These are phyloP conservation scores for Coracopsis vasa DNA, from an alignment of 2,113 vertebrate species.

Conservation along the genomic window DNA sequence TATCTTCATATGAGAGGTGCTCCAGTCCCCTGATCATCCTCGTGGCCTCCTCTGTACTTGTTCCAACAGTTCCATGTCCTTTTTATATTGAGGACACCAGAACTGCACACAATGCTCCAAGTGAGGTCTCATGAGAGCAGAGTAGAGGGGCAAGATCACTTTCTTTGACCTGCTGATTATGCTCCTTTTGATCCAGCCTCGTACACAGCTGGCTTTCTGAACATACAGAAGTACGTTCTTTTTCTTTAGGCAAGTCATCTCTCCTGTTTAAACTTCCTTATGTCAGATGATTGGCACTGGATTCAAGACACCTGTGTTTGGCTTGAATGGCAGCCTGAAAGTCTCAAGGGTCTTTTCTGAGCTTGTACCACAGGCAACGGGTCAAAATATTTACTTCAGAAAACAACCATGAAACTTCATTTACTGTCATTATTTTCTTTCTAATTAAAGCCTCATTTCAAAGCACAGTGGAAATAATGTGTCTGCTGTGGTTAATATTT, in stretches of 20 bases:
- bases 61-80: no score
- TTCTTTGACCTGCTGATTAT: no score
- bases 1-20: no score
- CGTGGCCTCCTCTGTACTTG: no score
- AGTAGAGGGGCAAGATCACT: neutral
- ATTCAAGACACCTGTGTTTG: neutral
- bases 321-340: conserved; percentile 22
- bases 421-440: conserved; percentile 47
- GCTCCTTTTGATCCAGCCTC: no score
- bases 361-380: conserved; percentile 35
- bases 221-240: neutral
- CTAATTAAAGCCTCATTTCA: conserved; percentile 62
- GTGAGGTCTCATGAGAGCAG: no score
- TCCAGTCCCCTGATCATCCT: no score
- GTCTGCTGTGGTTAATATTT: conserved; percentile 61
- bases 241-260: neutral
- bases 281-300: neutral
- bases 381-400: conserved; percentile 65
- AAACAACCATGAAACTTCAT: conserved; percentile 55
- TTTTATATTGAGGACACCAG: no score
- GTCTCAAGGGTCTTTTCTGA: conserved; percentile 16
- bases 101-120: no score
- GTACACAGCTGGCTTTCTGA: neutral
- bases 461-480: conserved; percentile 56
- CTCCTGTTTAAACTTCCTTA: neutral